phyloP scores from a whole-genome alignment of 2,888 invertebrate genomes.

The Cantharis nigra region DNA sequence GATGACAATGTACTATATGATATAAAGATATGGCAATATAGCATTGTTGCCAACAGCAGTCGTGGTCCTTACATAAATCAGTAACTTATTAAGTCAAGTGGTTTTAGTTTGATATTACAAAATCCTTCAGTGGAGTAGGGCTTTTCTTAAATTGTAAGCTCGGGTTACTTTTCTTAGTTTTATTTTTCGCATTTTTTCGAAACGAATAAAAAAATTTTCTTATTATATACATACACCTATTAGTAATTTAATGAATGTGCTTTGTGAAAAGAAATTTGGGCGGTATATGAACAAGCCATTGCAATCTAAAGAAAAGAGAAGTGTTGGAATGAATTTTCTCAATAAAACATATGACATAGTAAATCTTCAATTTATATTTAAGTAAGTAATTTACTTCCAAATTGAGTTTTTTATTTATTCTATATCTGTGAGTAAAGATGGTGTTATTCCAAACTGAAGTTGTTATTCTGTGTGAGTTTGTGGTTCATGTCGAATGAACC shows the following conservation, averaged over 20 bases:
- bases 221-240: not conserved
- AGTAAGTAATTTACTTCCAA: slow-evolving; percentile 49
- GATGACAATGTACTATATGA: slow-evolving; percentile 32
- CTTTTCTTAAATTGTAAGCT: not conserved
- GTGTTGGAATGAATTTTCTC: slow-evolving; percentile 15
- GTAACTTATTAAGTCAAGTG: slow-evolving; percentile 55
- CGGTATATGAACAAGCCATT: not conserved
- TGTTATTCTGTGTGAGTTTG: slow-evolving; percentile 31
- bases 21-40: slow-evolving; percentile 44
- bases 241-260: not conserved
- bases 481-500: slow-evolving; percentile 31
- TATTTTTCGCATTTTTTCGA: not conserved
- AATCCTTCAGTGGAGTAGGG: not conserved
- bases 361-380: slow-evolving; percentile 48
- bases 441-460: slow-evolving; percentile 32
- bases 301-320: not conserved
- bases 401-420: slow-evolving; percentile 48
- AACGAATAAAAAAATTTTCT: not conserved
- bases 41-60: slow-evolving; percentile 53
- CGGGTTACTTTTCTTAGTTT: not conserved
- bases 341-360: slow-evolving; percentile 30
- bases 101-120: slow-evolving; percentile 34
- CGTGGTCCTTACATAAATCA: slow-evolving; percentile 55
- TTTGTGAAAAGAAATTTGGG: not conserved
- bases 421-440: slow-evolving; percentile 38